These are phyloP conservation scores for Aphyosemion australe DNA, from an alignment of 2,113 vertebrate genomes.

Conservation along the genomic window DNA sequence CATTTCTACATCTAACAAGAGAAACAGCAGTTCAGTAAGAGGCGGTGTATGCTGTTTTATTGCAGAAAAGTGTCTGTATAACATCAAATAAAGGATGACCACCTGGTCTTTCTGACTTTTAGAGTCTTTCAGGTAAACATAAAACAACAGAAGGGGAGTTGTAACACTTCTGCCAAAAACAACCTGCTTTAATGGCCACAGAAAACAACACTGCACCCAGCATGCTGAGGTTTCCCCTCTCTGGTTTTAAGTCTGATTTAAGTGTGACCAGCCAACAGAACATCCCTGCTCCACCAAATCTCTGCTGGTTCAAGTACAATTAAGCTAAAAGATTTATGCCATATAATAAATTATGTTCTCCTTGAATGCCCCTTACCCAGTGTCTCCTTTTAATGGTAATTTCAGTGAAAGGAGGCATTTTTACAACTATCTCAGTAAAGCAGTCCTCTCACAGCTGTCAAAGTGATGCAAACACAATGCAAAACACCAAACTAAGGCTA, in stretches of 20 bases:
- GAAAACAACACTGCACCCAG: neutral
- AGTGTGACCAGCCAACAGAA: neutral
- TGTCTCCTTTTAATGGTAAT: neutral
- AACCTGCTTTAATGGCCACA: neutral
- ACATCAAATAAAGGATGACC: neutral
- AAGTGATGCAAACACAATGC: neutral
- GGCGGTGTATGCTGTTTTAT: slow-evolving; percentile 2
- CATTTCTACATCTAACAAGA: slow-evolving; percentile 9
- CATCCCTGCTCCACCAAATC: neutral
- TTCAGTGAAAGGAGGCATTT: neutral
- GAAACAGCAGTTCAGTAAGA: slow-evolving; percentile 12
- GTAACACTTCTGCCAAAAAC: neutral
- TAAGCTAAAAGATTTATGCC: neutral
- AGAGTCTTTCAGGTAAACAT: slow-evolving; percentile 6
- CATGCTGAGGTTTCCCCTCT: neutral
- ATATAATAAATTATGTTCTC: neutral
- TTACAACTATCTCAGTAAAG: slow-evolving; percentile 12
- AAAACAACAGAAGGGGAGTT: neutral
- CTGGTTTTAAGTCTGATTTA: neutral
- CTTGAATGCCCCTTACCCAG: neutral
- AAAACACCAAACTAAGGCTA: neutral
- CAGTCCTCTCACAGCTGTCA: neutral
- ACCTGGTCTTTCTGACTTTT: neutral
- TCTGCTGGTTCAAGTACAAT: neutral
- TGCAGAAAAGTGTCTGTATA: neutral